A percentile compares a stretch with the other conserved stretches of the same genome.
Conservation (phyloP, 1,140 invertebrate genomes). For the Acyrthosiphon pisum region DNA sequence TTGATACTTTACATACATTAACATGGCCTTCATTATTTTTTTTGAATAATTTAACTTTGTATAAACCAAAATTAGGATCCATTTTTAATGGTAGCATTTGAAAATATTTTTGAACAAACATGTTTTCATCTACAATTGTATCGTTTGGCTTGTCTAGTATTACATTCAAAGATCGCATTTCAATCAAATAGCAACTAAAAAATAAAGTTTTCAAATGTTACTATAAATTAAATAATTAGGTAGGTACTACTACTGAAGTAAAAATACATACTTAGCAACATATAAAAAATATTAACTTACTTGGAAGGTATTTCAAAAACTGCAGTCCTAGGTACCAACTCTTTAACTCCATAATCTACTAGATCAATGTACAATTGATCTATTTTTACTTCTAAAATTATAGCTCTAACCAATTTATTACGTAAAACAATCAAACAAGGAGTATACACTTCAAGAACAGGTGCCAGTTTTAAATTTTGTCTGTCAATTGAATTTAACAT, state of each 20-base stretch:
- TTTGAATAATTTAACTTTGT: slow-evolving; percentile 33
- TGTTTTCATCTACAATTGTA: neutral
- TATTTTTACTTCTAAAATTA: slow-evolving; percentile 39
- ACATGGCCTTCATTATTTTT: neutral
- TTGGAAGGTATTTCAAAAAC: slow-evolving; percentile 42
- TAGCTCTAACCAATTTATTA: slow-evolving; percentile 37
- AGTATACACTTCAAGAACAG: slow-evolving; percentile 39
- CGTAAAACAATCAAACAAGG: slow-evolving; percentile 35
- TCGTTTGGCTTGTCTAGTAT: slow-evolving; percentile 19
- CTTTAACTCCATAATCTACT: slow-evolving; percentile 12
- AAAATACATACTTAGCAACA: neutral
- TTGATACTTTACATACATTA: neutral
- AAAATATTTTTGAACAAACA: slow-evolving; percentile 29
- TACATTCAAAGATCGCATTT: slow-evolving; percentile 46
- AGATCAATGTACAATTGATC: slow-evolving; percentile 29
- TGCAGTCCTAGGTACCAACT: neutral
- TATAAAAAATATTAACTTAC: slow-evolving; percentile 5
- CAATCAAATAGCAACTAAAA: slow-evolving; percentile 29
- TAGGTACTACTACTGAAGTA: neutral
- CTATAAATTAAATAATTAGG: neutral
- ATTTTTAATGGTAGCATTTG: slow-evolving; percentile 32
- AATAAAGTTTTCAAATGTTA: neutral
- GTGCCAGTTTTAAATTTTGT: slow-evolving; percentile 23
- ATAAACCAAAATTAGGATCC: slow-evolving; percentile 49
- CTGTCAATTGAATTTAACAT: slow-evolving; percentile 33